Percentiles rank a stretch among this genome's conserved stretches.
phyloP scores from a whole-genome alignment of 1,140 invertebrate genomes.

The Drosophila jambulina region DNA sequence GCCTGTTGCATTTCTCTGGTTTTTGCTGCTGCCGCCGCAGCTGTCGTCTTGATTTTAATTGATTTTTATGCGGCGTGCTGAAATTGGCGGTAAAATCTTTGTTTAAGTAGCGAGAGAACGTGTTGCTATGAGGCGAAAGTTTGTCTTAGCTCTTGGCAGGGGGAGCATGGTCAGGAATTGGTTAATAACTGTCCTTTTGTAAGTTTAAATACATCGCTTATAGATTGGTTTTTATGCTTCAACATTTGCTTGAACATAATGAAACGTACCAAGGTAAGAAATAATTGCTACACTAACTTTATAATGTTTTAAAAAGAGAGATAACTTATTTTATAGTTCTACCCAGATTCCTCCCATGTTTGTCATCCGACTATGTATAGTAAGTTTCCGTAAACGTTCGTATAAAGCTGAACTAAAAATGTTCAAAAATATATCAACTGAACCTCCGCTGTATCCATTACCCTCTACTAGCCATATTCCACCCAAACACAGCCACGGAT shows the following conservation, averaged over 20 bases:
- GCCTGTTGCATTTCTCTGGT: slow-evolving; percentile 5
- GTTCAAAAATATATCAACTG: too few species aligned
- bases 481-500: slow-evolving; percentile 44
- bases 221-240: too few species aligned
- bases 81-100: slow-evolving; percentile 60
- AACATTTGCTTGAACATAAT: too few species aligned
- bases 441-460: slow-evolving; percentile 7
- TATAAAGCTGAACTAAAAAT: background rate
- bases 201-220: too few species aligned
- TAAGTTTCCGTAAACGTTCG: background rate
- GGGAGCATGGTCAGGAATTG: background rate
- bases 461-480: slow-evolving; percentile 9
- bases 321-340: background rate
- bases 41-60: slow-evolving; percentile 82
- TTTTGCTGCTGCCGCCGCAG: slow-evolving; percentile 32
- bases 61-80: slow-evolving; percentile 62
- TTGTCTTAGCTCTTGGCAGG: background rate
- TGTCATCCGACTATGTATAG: background rate
- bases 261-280: too few species aligned
- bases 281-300: too few species aligned
- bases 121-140: slow-evolving; percentile 58
- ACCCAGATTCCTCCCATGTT: background rate
- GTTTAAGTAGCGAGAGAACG: slow-evolving; percentile 39
- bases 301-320: background rate
- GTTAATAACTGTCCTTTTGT: background rate